A percentile compares a stretch with the other conserved stretches of the same genome.
Conservation (phyloP, 2,113 vertebrate species). For the Lontra canadensis region DNA sequence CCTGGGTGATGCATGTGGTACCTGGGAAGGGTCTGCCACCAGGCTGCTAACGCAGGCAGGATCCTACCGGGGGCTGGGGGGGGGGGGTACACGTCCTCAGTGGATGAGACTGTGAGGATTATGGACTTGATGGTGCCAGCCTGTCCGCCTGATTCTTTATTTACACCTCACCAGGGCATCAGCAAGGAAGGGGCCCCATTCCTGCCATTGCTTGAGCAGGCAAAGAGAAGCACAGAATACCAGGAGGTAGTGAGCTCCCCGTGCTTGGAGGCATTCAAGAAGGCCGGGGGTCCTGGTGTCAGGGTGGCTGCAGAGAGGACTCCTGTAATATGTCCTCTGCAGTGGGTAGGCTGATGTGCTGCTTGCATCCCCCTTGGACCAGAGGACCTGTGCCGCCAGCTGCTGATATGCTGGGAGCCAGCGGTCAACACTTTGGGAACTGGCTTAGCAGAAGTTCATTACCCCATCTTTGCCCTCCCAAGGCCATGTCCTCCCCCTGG, state of each 20-base stretch:
- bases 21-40: accelerated
- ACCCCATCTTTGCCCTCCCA: accelerated
- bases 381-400: background rate
- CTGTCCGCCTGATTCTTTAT: background rate
- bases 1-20: background rate
- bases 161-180: no score
- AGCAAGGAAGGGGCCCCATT: background rate
- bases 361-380: background rate
- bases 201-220: background rate
- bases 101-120: background rate
- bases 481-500: background rate
- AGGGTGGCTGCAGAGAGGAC: background rate
- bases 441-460: background rate
- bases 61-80: accelerated
- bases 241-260: background rate
- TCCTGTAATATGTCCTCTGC: background rate
- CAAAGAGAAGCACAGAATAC: accelerated
- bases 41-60: no score
- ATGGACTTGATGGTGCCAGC: accelerated
- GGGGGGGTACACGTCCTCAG: no score
- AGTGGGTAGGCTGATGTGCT: no score
- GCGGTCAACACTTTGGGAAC: background rate
- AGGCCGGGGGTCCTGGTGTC: no score
- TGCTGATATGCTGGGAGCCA: background rate
- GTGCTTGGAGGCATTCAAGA: no score